phyloP scores from a whole-genome alignment of 2,113 vertebrate species.

The Sprattus sprattus region DNA sequence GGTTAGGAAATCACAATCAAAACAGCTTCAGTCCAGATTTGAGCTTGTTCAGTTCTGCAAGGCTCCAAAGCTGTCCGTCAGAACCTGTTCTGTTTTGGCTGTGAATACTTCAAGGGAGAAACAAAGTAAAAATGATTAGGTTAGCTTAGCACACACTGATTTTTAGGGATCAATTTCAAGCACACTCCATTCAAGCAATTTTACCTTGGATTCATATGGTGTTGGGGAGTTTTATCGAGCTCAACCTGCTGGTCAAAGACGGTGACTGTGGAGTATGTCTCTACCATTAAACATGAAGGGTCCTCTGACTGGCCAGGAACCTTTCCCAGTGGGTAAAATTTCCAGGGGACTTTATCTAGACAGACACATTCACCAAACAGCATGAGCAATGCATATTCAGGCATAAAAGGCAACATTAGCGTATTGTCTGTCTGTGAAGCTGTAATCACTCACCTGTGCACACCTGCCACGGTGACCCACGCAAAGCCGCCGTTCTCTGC shows the following conservation, averaged over 20 bases:
- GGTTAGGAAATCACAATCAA: slow-evolving; percentile 43
- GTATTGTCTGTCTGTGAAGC: not conserved
- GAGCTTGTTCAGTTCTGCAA: slow-evolving; percentile 64
- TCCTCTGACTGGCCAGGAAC: slow-evolving; percentile 89
- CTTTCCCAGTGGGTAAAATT: slow-evolving; percentile 82
- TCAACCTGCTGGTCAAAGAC: slow-evolving; percentile 84
- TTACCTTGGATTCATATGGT: slow-evolving; percentile 41
- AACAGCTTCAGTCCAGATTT: slow-evolving; percentile 73
- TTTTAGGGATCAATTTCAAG: not conserved
- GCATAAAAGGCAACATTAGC: not conserved
- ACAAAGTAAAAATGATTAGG: not conserved
- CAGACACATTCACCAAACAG: slow-evolving; percentile 5
- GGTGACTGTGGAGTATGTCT: slow-evolving; percentile 82
- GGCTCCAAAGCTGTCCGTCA: slow-evolving; percentile 67
- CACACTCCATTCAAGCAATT: not conserved
- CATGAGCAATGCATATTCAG: not conserved
- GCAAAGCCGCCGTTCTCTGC: slow-evolving; percentile 74
- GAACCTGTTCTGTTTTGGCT: slow-evolving; percentile 44
- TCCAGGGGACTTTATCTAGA: slow-evolving; percentile 81
- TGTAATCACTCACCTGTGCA: slow-evolving; percentile 67
- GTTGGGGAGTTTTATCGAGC: slow-evolving; percentile 56
- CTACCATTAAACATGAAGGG: slow-evolving; percentile 82
- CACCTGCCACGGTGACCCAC: slow-evolving; percentile 86
- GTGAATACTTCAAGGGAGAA: slow-evolving; percentile 24
- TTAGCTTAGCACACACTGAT: slow-evolving; percentile 29